Conservation (phyloP, 2,797 vertebrate genomes). For the Lagocephalus sceleratus region DNA sequence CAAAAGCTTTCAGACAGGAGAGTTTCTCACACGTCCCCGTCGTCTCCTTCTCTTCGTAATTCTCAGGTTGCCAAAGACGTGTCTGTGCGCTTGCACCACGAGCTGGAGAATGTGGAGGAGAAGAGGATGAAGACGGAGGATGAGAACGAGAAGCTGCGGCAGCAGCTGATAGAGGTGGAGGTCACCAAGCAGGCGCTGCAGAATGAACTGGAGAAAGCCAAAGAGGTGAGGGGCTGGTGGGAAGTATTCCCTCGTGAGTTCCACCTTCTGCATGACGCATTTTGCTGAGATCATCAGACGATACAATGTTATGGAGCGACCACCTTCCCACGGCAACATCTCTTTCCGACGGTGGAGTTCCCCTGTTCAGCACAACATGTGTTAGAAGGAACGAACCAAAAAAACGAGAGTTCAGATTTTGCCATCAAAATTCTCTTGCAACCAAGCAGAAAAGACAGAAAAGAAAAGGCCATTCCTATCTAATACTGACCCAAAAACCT, state of each 20-base stretch:
- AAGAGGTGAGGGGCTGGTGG: conserved; percentile 82
- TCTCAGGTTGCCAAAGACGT: conserved; percentile 96
- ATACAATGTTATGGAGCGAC: no score
- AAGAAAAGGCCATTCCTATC: no score
- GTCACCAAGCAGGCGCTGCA: conserved; percentile 94
- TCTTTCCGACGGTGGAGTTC: no score
- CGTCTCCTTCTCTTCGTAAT: background rate
- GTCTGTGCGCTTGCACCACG: conserved; percentile 95
- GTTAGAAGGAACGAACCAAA: no score
- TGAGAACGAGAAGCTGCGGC: conserved; percentile 94
- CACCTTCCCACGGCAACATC: no score
- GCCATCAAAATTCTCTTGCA: no score
- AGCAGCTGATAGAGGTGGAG: conserved; percentile 95
- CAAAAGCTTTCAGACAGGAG: background rate
- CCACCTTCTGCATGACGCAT: background rate
- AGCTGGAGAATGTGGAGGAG: conserved; percentile 97
- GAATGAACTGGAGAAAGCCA: conserved; percentile 93
- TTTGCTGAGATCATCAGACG: no score
- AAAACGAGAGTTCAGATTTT: no score
- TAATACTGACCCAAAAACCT: no score
- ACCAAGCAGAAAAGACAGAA: no score
- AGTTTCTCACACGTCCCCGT: background rate
- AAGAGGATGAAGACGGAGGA: conserved; percentile 95
- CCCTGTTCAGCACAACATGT: no score
- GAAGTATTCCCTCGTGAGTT: background rate